phyloP scores from a whole-genome alignment of 2,888 invertebrate genomes.

The Habroteleia sp. region DNA sequence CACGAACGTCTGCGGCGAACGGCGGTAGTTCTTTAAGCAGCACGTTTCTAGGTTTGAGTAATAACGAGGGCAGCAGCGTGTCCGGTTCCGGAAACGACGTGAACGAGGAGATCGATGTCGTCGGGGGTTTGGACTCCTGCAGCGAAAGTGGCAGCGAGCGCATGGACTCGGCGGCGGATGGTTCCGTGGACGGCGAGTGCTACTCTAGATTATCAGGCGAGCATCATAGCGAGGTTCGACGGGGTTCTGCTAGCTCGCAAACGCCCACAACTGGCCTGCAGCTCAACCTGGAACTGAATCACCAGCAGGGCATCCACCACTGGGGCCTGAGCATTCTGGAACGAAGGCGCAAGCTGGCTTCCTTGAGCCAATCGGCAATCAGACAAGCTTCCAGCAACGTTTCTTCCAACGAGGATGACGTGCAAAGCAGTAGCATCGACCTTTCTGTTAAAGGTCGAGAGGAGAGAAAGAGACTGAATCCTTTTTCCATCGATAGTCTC shows the following conservation, averaged over 20 bases:
- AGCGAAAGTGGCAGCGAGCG: conserved; percentile 85
- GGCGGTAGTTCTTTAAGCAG: conserved; percentile 84
- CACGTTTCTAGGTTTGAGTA: conserved; percentile 71
- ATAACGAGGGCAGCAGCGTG: conserved; percentile 79
- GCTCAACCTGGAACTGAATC: conserved; percentile 73
- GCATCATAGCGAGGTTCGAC: conserved; percentile 45
- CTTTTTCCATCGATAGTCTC: conserved; percentile 94
- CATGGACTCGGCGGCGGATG: conserved; percentile 81
- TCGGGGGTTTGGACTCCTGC: conserved; percentile 88
- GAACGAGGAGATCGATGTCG: conserved; percentile 88
- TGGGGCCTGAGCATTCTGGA: conserved; percentile 80
- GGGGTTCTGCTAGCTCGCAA: conserved; percentile 63
- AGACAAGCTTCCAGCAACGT: conserved; percentile 68
- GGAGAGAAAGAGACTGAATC: conserved; percentile 87
- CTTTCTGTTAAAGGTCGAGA: conserved; percentile 82
- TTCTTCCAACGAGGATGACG: conserved; percentile 74
- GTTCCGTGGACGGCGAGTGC: conserved; percentile 84
- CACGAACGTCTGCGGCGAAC: conserved; percentile 81
- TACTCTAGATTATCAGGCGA: conserved; percentile 75
- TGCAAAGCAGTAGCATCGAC: conserved; percentile 79
- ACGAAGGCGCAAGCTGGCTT: conserved; percentile 81
- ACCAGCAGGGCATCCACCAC: conserved; percentile 78
- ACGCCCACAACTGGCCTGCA: conserved; percentile 70
- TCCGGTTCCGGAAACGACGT: conserved; percentile 79
- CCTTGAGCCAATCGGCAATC: conserved; percentile 66